Percentiles rank a stretch among this genome's conserved stretches.
Conservation (phyloP, 2,113 vertebrate genomes). For the Anguilla japonica region DNA sequence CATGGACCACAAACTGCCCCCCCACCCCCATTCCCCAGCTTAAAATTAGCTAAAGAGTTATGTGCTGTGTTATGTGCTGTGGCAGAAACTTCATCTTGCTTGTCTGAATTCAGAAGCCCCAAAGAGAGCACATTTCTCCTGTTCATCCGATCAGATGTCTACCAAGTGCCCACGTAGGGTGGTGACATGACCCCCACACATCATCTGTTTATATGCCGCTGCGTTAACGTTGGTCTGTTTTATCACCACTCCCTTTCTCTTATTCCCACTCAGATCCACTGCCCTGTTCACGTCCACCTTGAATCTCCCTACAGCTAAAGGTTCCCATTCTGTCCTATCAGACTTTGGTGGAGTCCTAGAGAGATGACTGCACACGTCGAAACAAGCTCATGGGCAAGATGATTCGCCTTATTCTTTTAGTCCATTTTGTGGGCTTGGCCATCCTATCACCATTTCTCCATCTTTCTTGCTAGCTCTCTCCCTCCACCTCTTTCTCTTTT, state of each 20-base stretch:
- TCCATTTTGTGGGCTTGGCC: background rate
- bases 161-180: too few species aligned
- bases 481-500: slow-evolving; percentile 9
- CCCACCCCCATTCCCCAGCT: background rate
- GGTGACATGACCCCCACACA: too few species aligned
- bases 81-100: background rate
- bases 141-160: too few species aligned
- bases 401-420: background rate
- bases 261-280: slow-evolving; percentile 39
- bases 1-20: background rate
- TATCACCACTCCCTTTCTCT: slow-evolving; percentile 44
- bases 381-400: background rate
- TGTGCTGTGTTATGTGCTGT: background rate
- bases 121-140: background rate
- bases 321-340: background rate
- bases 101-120: background rate
- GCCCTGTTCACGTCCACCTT: background rate
- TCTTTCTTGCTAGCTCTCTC: background rate
- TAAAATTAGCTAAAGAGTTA: slow-evolving; percentile 37
- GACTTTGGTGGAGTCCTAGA: background rate
- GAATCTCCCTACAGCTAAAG: background rate
- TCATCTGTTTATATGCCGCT: too few species aligned
- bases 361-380: background rate
- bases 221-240: too few species aligned
- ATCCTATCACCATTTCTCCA: slow-evolving; percentile 1